phyloP scores from a whole-genome alignment of 2,888 invertebrate species.

The Chromoteleia sp. region DNA sequence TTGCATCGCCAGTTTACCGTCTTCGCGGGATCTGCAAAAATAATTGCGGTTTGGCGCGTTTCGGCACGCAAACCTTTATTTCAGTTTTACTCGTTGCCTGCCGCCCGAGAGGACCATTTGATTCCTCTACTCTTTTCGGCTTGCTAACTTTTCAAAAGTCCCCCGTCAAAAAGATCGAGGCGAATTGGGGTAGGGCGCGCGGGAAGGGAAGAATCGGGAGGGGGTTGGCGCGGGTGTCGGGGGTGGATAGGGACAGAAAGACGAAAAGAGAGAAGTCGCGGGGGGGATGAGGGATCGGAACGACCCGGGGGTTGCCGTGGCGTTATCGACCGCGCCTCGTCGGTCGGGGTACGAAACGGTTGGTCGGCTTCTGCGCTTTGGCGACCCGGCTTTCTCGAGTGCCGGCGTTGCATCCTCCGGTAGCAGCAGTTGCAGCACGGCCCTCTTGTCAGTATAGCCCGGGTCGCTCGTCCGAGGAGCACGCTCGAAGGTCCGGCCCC shows the following conservation, averaged over 20 bases:
- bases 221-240: neutral
- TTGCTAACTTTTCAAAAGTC: constrained; percentile 16
- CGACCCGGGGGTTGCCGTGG: constrained; percentile 73
- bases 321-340: constrained; percentile 70
- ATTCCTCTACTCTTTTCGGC: neutral
- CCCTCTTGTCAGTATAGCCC: constrained; percentile 66
- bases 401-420: constrained; percentile 67
- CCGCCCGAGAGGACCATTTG: too few species aligned
- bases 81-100: too few species aligned
- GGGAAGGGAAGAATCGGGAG: constrained; percentile 16
- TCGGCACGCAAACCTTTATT: constrained; percentile 2
- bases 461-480: constrained; percentile 57
- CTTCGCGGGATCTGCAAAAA: constrained; percentile 29
- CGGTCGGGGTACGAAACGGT: constrained; percentile 64
- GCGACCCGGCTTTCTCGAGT: constrained; percentile 68
- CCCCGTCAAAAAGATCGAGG: constrained; percentile 20
- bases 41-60: constrained; percentile 36
- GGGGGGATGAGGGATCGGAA: constrained; percentile 63
- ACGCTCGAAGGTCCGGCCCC: constrained; percentile 48
- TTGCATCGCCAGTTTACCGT: neutral
- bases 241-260: constrained; percentile 31
- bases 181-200: constrained; percentile 6
- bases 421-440: constrained; percentile 62
- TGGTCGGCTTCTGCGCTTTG: constrained; percentile 71
- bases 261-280: constrained; percentile 46